Evolutionary conservation across 2,888 invertebrate genomes (phyloP).

Genomic region (Tenthredo distinguenda): DNA sequence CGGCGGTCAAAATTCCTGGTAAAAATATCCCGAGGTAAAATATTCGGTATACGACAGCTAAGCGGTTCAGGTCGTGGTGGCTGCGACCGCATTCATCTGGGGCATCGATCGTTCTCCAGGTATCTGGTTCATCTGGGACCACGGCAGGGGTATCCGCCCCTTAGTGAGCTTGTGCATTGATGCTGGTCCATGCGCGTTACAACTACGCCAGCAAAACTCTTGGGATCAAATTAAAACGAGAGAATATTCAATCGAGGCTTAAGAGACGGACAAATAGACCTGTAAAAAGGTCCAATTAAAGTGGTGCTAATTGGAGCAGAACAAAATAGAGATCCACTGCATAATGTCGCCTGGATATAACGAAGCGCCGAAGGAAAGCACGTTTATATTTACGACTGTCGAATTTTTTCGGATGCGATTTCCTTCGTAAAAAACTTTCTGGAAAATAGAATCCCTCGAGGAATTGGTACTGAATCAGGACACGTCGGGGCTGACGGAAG

Average conservation of each 20-base stretch:
- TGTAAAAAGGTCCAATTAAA: background rate
- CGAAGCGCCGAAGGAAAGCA: background rate
- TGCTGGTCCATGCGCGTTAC: constrained; percentile 24
- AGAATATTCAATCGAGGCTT: background rate
- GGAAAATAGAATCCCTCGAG: background rate
- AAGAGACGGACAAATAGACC: background rate
- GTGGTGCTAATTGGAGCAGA: constrained; percentile 12
- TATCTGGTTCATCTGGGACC: constrained; percentile 41
- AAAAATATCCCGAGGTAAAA: background rate
- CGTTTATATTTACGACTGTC: background rate
- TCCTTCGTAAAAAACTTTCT: background rate
- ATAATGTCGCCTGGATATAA: background rate
- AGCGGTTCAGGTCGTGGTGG: constrained; percentile 40
- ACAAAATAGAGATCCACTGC: background rate
- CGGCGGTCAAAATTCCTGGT: background rate
- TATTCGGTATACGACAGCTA: background rate
- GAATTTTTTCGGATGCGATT: background rate
- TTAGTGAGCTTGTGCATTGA: constrained; percentile 10
- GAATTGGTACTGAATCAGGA: constrained; percentile 23
- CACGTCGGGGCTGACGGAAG: constrained; percentile 9
- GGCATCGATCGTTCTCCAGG: constrained; percentile 49
- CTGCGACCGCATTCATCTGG: constrained; percentile 46
- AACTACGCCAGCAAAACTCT: constrained; percentile 24
- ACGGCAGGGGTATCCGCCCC: constrained; percentile 41
- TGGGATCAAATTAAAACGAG: constrained; percentile 35